Percentiles rank a stretch among this genome's conserved stretches.
phyloP scores from a whole-genome alignment of 2,888 invertebrate genomes.

The Trichogramma evanescens region DNA sequence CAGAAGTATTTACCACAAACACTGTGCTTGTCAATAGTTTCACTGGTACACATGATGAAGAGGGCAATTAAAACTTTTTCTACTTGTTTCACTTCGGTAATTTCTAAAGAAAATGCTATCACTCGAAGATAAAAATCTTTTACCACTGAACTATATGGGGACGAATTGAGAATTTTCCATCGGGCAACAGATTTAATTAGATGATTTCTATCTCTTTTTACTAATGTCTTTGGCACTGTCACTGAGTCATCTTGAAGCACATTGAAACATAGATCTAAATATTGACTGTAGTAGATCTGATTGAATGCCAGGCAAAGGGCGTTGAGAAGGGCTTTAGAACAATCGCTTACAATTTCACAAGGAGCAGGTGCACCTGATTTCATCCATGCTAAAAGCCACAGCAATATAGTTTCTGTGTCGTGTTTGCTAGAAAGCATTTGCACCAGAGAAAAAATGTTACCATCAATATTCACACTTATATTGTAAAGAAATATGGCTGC shows the following conservation, averaged over 20 bases:
- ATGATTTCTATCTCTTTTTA: slow-evolving; percentile 11
- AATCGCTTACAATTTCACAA: slow-evolving; percentile 11
- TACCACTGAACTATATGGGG: slow-evolving; percentile 4
- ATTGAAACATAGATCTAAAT: slow-evolving; percentile 1
- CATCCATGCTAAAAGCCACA: slow-evolving; percentile 6
- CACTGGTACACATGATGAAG: neutral
- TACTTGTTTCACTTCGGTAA: neutral
- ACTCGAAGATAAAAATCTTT: slow-evolving; percentile 9
- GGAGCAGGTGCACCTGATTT: slow-evolving; percentile 1
- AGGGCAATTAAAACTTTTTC: neutral
- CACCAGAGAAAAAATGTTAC: slow-evolving; percentile 3
- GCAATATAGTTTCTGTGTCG: neutral
- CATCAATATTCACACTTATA: neutral
- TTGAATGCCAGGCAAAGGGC: slow-evolving; percentile 11
- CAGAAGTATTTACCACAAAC: neutral
- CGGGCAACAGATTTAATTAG: slow-evolving; percentile 4
- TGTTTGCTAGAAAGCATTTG: slow-evolving; percentile 3
- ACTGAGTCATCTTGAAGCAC: neutral
- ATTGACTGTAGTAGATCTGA: neutral
- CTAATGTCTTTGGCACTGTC: neutral
- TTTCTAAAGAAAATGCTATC: slow-evolving; percentile 1
- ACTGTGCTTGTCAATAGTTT: neutral
- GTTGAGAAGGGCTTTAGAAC: slow-evolving; percentile 12
- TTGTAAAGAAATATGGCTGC: slow-evolving; percentile 6
- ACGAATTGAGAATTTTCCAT: no score